Base-by-base conservation (phyloP, 2,797 vertebrate genomes). In the Hozukius guyotensis region DNA sequence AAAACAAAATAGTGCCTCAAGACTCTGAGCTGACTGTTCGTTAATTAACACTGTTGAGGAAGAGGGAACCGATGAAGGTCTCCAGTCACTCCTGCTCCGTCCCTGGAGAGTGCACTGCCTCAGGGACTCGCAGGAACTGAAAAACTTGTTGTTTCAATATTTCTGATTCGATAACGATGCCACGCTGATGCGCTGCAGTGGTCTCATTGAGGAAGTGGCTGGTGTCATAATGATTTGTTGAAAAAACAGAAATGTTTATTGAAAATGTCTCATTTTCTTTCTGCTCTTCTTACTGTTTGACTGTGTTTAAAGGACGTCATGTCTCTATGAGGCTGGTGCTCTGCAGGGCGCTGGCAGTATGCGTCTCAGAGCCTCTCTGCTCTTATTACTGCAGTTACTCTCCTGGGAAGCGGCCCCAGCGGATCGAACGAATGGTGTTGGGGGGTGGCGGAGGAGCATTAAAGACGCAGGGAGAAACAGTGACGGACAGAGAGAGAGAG, bases 311-410 rank as follows among this genome's bases (percentile, higher is more conserved):
- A 65, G 75, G 72, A 61, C 89, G 79, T 55, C 32, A 56, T 72
- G 75, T 60, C 69, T 72, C 64, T 42, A 16, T 80, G 71, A 8
- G 29, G 71, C 74, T 80, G n/a, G 34, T 10, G 75, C 73, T 78
- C 89, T 59, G 90, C 90, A 78, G 90, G 88, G 85, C 6, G 34
- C 86, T 53, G n/a, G 69, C 72, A 65, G 75, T 69, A 68, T 70
- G 57, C 80, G 27, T 82, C 85, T 68, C 80, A 53, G 52, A 91
- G 83, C 82, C 83, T 83, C 86, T 89, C 76, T 64, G 78, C 87
- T 89, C 88, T 85, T 90, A 91, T 92, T 91, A 83, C 87, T 84
- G 80, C 82, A 88, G 75, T 81, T 83, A 70, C 72, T 89, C 89
- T 93, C 91, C 60, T 25, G 88, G 85, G 90, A 88, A 80, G 87